Evolutionary conservation across 2,113 vertebrate species (phyloP).

Genomic region (Scytalopus superciliaris): DNA sequence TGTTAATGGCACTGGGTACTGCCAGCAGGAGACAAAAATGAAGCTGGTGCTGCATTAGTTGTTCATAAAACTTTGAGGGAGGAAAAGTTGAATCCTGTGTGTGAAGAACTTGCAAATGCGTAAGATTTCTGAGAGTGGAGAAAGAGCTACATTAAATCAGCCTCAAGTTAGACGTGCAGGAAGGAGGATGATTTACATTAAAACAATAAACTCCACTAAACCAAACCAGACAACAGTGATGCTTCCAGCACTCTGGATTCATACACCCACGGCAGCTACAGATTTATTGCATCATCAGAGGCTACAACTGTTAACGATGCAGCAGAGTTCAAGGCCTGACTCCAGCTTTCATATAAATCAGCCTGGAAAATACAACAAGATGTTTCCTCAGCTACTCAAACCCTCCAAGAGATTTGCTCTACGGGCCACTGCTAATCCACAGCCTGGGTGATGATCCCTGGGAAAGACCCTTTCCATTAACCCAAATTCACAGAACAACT

Average conservation of each 20-base stretch:
- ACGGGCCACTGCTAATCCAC: not conserved
- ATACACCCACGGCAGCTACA: not conserved
- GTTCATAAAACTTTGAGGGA: not conserved
- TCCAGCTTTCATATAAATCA: not conserved
- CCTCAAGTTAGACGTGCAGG: not conserved
- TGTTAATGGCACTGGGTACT: not conserved
- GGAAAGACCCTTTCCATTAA: not conserved
- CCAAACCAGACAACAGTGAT: not conserved
- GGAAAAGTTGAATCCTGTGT: not conserved
- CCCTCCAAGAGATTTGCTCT: not conserved
- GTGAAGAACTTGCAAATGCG: not conserved
- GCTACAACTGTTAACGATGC: not conserved
- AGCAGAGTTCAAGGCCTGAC: slow-evolving; percentile 6
- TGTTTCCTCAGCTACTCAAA: not conserved
- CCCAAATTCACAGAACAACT: not conserved
- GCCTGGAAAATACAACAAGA: not conserved
- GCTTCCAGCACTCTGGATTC: not conserved
- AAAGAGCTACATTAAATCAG: not conserved
- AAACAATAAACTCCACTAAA: not conserved
- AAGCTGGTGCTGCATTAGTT: not conserved
- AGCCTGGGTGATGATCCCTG: not conserved
- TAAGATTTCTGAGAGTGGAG: not conserved
- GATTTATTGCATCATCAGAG: slow-evolving; percentile 1
- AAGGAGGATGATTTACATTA: not conserved
- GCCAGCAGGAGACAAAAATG: not conserved